phyloP scores from a whole-genome alignment of 2,888 invertebrate species.

The Xestobium rufovillosum region DNA sequence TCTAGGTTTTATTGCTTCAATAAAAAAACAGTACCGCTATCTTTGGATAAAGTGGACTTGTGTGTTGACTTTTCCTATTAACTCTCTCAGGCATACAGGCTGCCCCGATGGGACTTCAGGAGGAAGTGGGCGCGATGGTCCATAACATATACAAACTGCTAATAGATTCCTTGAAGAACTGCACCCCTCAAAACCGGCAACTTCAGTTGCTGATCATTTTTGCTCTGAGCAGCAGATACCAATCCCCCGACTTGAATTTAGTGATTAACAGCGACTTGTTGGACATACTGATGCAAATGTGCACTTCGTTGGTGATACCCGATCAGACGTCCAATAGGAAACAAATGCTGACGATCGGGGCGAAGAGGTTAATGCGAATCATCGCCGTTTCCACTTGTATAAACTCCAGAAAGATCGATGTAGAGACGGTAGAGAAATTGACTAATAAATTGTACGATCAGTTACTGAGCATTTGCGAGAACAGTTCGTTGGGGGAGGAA shows the following conservation, averaged over 20 bases:
- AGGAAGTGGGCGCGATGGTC: conserved; percentile 46
- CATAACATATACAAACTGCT: conserved; percentile 49
- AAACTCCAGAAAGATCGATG: conserved; percentile 45
- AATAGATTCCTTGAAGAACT: conserved; percentile 42
- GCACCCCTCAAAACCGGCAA: conserved; percentile 36
- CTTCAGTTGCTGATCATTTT: conserved; percentile 48
- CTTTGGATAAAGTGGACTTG: no score
- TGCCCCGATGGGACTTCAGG: conserved; percentile 45
- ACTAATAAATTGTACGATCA: conserved; percentile 48
- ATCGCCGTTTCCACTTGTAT: conserved; percentile 49
- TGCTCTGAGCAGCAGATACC: conserved; percentile 49
- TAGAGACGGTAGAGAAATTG: conserved; percentile 44
- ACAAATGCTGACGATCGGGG: conserved; percentile 43
- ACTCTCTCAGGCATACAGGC: no score
- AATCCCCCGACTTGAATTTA: conserved; percentile 49
- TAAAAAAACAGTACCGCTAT: no score
- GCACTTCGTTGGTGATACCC: conserved; percentile 27
- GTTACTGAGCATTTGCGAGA: conserved; percentile 34
- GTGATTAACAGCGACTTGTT: conserved; percentile 50
- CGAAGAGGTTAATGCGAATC: conserved; percentile 49
- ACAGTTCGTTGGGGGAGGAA: conserved; percentile 8
- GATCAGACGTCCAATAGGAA: conserved; percentile 28
- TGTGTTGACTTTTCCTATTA: no score
- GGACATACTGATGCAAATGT: conserved; percentile 40
- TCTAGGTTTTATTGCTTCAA: no score